These are phyloP conservation scores for Hedya salicella DNA, from an alignment of 2,888 invertebrate genomes.

Conservation along the genomic window DNA sequence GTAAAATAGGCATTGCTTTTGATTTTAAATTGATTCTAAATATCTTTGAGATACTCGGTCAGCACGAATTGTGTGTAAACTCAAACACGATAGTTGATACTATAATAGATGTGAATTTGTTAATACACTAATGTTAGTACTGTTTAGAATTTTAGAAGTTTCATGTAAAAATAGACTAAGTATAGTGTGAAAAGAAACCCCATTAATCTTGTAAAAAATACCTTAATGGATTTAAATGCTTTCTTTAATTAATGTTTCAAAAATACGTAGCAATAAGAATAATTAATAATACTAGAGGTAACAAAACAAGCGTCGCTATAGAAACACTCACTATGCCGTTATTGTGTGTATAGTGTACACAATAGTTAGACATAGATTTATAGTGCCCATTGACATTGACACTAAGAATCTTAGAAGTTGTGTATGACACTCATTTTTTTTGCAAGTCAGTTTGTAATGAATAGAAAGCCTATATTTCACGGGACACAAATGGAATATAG, in stretches of 20 bases:
- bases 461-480: no score
- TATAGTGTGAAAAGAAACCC: slow-evolving; percentile 31
- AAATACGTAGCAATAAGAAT: neutral
- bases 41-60: neutral
- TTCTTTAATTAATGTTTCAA: neutral
- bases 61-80: neutral
- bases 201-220: slow-evolving; percentile 12
- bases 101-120: slow-evolving; percentile 23
- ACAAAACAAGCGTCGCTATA: neutral
- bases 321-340: neutral
- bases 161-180: slow-evolving; percentile 18
- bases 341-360: neutral
- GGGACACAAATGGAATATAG: neutral
- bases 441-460: no score
- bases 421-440: no score
- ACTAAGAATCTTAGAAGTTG: no score
- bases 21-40: neutral
- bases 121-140: slow-evolving; percentile 14
- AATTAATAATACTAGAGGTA: slow-evolving; percentile 5
- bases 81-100: slow-evolving; percentile 5
- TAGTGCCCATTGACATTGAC: no score
- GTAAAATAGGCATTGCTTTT: slow-evolving; percentile 30
- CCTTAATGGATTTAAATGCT: neutral
- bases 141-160: slow-evolving; percentile 31
- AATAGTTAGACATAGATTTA: no score